These are phyloP conservation scores for Marasmarcha lunaedactyla DNA, from an alignment of 2,888 invertebrate genomes.

Conservation along the genomic window DNA sequence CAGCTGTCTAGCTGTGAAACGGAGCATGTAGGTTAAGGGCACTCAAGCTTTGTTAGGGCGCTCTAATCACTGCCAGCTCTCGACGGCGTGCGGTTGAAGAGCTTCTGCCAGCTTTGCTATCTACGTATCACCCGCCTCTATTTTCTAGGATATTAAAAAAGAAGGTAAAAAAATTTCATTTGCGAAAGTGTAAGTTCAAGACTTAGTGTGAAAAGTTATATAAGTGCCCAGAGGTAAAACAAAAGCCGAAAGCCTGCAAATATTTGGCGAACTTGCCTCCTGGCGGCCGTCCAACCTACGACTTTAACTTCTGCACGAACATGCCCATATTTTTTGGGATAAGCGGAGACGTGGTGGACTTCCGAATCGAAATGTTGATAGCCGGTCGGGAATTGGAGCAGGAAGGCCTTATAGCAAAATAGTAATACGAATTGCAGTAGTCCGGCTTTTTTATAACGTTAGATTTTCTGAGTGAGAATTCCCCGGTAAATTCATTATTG, in stretches of 20 bases:
- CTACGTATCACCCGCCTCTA: slow-evolving; percentile 34
- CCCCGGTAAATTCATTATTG: slow-evolving; percentile 31
- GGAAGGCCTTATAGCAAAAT: slow-evolving; percentile 15
- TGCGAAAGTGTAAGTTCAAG: neutral
- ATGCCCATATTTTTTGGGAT: slow-evolving; percentile 23
- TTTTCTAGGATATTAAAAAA: no score
- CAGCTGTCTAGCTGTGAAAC: slow-evolving; percentile 58
- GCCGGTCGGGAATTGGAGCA: slow-evolving; percentile 17
- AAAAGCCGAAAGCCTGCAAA: neutral
- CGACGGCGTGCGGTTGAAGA: slow-evolving; percentile 43
- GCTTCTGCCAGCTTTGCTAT: slow-evolving; percentile 61
- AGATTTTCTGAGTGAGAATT: slow-evolving; percentile 20
- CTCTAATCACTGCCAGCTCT: slow-evolving; percentile 66
- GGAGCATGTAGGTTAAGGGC: slow-evolving; percentile 68
- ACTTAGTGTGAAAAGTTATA: neutral
- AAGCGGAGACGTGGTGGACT: slow-evolving; percentile 17
- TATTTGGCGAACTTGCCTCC: slow-evolving; percentile 28
- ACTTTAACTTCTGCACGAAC: slow-evolving; percentile 31
- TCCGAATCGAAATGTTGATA: slow-evolving; percentile 20
- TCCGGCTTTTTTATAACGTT: slow-evolving; percentile 15
- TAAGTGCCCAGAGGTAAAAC: neutral
- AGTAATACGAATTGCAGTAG: slow-evolving; percentile 13
- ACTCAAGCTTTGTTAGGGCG: slow-evolving; percentile 66
- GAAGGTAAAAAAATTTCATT: no score
- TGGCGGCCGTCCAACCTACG: slow-evolving; percentile 40